Evolutionary conservation across 2,888 invertebrate species (phyloP).

Genomic region (Sarcophaga subvicina): DNA sequence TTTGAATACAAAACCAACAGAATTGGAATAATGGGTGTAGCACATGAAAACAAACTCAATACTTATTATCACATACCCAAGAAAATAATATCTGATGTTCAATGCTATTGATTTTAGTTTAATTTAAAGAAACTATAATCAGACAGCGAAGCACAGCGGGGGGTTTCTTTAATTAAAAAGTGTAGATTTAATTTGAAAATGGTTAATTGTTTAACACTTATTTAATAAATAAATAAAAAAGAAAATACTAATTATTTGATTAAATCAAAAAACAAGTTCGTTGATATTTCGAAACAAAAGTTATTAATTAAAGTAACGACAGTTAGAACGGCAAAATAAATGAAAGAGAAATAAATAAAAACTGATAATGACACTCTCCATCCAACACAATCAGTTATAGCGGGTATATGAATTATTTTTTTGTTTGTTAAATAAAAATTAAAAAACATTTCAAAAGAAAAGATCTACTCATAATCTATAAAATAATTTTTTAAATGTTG

Average conservation of each 20-base stretch:
- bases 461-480: neutral
- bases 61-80: too few relatives aligned
- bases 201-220: neutral
- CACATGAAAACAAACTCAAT: too few relatives aligned
- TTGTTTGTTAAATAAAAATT: too few relatives aligned
- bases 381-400: too few relatives aligned
- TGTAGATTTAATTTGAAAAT: neutral
- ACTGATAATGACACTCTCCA: too few relatives aligned
- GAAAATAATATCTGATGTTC: too few relatives aligned
- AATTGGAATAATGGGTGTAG: too few relatives aligned
- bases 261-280: neutral
- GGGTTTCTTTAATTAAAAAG: neutral
- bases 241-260: conserved; percentile 12
- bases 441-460: neutral
- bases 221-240: neutral
- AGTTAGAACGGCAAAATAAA: conserved; percentile 10
- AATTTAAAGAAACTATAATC: neutral
- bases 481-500: neutral
- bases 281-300: neutral
- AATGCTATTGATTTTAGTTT: too few relatives aligned
- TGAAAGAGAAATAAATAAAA: neutral
- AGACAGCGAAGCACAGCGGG: neutral
- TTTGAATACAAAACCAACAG: too few relatives aligned
- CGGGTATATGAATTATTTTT: too few relatives aligned
- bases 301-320: conserved; percentile 22